Percentiles rank a stretch among this genome's conserved stretches.
Evolutionary conservation across 2,888 invertebrate genomes (phyloP).

Genomic region (Philonicus albiceps): DNA sequence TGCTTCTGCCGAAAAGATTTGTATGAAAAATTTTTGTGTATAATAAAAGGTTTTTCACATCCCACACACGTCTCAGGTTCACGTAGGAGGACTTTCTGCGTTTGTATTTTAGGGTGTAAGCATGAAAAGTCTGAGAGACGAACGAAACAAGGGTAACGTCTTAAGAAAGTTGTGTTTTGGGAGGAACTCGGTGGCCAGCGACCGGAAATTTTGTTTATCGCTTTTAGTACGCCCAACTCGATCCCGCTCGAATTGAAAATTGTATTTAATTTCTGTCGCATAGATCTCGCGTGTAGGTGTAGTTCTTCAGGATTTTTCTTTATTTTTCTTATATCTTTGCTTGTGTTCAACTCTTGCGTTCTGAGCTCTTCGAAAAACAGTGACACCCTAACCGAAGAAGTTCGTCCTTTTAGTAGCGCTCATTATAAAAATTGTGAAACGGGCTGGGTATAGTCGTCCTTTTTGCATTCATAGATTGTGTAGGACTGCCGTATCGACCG

Average conservation of each 20-base stretch:
- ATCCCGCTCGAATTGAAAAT: background rate
- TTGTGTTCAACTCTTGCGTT: constrained; percentile 33
- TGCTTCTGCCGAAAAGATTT: constrained; percentile 17
- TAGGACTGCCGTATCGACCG: constrained; percentile 42
- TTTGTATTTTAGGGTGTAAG: constrained; percentile 39
- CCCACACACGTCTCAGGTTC: constrained; percentile 35
- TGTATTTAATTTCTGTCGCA: constrained; percentile 25
- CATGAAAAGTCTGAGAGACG: constrained; percentile 33
- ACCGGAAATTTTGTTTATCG: background rate
- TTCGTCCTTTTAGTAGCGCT: background rate
- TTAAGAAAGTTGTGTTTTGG: background rate
- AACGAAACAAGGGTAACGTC: background rate
- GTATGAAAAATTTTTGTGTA: constrained; percentile 37
- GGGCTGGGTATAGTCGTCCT: constrained; percentile 30
- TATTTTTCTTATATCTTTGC: constrained; percentile 11
- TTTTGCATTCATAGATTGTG: constrained; percentile 38
- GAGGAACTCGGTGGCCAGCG: background rate
- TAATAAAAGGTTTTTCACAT: constrained; percentile 42
- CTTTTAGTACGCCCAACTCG: background rate
- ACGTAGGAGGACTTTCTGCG: background rate
- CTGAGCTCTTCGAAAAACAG: background rate
- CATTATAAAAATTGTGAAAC: constrained; percentile 10
- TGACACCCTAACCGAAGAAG: constrained; percentile 10
- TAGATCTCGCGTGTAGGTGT: constrained; percentile 22
- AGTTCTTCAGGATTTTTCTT: constrained; percentile 24